Evolutionary conservation across 2,888 invertebrate species (phyloP), one percentile per base, ranked within the genome.

Genomic region (Ceratothoa steindachneri): DNA sequence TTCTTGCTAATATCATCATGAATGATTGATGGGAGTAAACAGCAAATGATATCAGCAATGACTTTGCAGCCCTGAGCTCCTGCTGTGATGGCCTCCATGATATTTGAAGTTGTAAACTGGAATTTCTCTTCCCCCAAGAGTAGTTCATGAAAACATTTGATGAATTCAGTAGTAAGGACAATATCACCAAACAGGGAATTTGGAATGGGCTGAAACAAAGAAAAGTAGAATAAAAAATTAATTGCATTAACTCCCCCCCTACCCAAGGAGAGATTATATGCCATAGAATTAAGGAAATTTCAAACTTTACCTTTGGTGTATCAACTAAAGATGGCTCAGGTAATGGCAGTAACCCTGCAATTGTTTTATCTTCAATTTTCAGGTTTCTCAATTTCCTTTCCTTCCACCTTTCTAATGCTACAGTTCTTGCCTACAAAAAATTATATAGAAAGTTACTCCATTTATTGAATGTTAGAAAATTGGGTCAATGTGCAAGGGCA

Each of bases 151-250:
- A 83, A 85, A 77, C 83, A 83, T 69, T 81, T 82, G 67, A 85
- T 82, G 74, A 85, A 85, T 77, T 85, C 84, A 24, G 84, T 83
- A 3, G 85, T 81, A 84, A 85, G 84, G 72, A 83, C 82, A 77
- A 84, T 82, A 77, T 85, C 84, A 41, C 85, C 85, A 81, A 85
- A 85, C 70, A 82, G 72, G 60, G 83, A 83, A 77, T 84, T 84
- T 1, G 84, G 83, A 30, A 85, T 69, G 15, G 2, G 1, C 60
- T 60, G 60, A 2, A 60, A 60, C 2, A 60, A 51, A 51, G 15
- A 60, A 60, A 4, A 22, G 60, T 2, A 60, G 12, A 22, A 24
- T 60, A 60, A 24, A 60, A 60, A 24, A 55, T 15, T 41, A 41
- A 9, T 15, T 41, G 41, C 9, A 7, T 9, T 9, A 41, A 9